These are phyloP conservation scores for Strigamia crassipes DNA, from an alignment of 2,888 invertebrate species.

Conservation along the genomic window DNA sequence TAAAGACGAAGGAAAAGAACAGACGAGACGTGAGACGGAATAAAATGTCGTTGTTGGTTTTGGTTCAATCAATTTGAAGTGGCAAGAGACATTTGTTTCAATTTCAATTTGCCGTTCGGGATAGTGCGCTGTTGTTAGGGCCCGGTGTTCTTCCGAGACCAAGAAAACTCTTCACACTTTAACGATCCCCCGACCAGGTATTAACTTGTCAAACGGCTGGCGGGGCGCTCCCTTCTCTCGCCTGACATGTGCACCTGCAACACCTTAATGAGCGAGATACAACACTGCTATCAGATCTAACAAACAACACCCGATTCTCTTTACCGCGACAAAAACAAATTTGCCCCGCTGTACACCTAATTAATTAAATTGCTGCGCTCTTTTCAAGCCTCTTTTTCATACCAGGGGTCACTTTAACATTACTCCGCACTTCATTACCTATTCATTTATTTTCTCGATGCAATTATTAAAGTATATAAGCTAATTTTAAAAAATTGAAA, in stretches of 20 bases:
- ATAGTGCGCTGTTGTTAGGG: constrained; percentile 22
- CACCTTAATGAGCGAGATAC: constrained; percentile 11
- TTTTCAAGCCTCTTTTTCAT: neutral
- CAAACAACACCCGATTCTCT: constrained; percentile 13
- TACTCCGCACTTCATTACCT: neutral
- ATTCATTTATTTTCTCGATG: neutral
- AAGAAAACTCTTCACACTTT: constrained; percentile 30
- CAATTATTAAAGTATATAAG: neutral
- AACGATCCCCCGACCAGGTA: constrained; percentile 30
- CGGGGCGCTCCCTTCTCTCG: constrained; percentile 27
- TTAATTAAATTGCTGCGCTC: neutral
- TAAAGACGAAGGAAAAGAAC: neutral
- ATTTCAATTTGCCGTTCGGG: constrained; percentile 26
- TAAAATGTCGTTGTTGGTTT: neutral
- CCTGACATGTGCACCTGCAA: constrained; percentile 27
- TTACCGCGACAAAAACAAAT: neutral
- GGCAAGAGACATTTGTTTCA: constrained; percentile 30
- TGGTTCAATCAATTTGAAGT: constrained; percentile 25
- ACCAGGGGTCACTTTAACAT: neutral
- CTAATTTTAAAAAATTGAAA: no score
- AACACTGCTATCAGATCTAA: constrained; percentile 12
- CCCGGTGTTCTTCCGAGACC: constrained; percentile 30
- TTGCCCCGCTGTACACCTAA: neutral
- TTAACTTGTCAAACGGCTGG: constrained; percentile 26
- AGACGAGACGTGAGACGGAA: neutral